Evolutionary conservation across 2,113 vertebrate genomes (phyloP).

Genomic region (Elachura formosa): DNA sequence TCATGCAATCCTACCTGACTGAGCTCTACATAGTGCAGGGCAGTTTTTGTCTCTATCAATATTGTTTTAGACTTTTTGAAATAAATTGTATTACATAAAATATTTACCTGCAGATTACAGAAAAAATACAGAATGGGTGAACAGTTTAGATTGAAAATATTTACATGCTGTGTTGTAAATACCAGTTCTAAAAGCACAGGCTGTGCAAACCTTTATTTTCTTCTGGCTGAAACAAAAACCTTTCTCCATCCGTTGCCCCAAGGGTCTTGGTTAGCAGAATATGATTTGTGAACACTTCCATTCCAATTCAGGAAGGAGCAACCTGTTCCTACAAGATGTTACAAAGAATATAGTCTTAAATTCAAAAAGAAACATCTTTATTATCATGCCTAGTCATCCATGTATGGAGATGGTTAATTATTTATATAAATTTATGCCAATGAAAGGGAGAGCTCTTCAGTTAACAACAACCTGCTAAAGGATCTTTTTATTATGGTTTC

Average conservation of each 20-base stretch:
- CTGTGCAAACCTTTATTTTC: background rate
- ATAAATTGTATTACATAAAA: rapidly evolving
- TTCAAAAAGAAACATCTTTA: background rate
- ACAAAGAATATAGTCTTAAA: background rate
- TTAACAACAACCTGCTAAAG: background rate
- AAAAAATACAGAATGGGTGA: background rate
- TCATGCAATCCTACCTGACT: background rate
- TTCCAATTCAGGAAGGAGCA: background rate
- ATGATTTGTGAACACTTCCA: background rate
- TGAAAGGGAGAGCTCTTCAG: background rate
- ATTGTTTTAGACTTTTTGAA: rapidly evolving
- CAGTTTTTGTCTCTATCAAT: background rate
- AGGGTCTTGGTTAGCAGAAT: background rate
- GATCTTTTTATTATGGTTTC: background rate
- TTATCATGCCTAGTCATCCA: background rate
- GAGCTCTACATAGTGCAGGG: background rate
- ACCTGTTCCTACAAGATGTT: background rate
- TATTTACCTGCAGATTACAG: background rate
- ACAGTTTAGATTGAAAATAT: background rate
- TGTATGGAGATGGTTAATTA: background rate
- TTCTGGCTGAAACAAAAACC: background rate
- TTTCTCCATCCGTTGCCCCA: background rate
- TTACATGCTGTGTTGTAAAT: background rate
- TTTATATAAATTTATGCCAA: background rate
- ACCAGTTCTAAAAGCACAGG: background rate